Conservation (phyloP, 1,140 invertebrate genomes). For the Drosophila ironensis region DNA sequence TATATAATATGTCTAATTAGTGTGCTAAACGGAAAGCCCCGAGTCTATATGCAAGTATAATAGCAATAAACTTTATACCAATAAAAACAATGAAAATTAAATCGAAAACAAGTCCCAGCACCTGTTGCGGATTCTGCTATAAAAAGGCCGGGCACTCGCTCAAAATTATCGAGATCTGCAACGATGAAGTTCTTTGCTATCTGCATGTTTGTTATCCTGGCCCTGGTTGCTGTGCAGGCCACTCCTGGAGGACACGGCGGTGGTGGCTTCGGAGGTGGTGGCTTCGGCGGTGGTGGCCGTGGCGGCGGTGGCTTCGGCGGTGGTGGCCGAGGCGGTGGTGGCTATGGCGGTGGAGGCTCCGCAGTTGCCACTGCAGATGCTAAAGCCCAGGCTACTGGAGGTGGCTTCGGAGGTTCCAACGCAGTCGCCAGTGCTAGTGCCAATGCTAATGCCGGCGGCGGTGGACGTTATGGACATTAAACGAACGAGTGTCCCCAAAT, state of each 20-base stretch:
- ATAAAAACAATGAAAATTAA: constrained; percentile 1
- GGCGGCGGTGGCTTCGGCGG: background rate
- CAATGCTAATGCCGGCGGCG: background rate
- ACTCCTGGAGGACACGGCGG: background rate
- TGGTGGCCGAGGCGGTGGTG: background rate
- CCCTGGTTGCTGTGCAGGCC: constrained; percentile 23
- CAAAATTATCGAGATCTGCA: constrained; percentile 24
- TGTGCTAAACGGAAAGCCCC: constrained; percentile 43
- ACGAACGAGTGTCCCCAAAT: background rate
- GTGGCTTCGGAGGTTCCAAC: background rate
- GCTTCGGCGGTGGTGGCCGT: background rate
- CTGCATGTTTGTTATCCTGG: constrained; percentile 27
- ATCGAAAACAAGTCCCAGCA: constrained; percentile 11
- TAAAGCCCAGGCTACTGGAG: background rate
- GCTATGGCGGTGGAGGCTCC: background rate
- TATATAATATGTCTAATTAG: constrained; percentile 31
- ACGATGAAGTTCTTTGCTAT: constrained; percentile 40
- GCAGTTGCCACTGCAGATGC: background rate
- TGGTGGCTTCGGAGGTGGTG: background rate
- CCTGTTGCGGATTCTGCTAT: constrained; percentile 14
- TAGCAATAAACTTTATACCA: constrained; percentile 12
- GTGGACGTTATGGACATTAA: background rate
- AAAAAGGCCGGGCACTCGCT: constrained; percentile 19
- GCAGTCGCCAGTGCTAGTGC: constrained; percentile 19
- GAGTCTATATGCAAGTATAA: background rate